Conservation (phyloP, 2,888 invertebrate genomes). For the Meiosimyza platycephala region DNA sequence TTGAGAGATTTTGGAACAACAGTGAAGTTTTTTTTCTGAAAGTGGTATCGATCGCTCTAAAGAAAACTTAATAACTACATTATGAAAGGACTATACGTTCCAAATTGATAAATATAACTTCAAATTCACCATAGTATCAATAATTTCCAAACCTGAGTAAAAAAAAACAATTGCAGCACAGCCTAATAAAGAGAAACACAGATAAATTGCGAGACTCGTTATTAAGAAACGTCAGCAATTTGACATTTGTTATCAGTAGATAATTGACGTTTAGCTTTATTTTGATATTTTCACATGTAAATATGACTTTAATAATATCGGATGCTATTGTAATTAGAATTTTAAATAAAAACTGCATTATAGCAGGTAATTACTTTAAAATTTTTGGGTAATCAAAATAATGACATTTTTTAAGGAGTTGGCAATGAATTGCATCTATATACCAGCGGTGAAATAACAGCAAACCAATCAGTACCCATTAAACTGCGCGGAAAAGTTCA, state of each 20-base stretch:
- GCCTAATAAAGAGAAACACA: too few species aligned
- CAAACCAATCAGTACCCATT: slow-evolving; percentile 30
- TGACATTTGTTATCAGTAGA: slow-evolving; percentile 32
- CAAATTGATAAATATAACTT: too few species aligned
- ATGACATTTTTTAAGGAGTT: slow-evolving; percentile 39
- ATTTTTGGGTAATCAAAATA: not conserved
- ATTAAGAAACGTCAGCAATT: not conserved
- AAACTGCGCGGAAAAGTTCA: slow-evolving; percentile 45
- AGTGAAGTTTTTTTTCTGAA: too few species aligned
- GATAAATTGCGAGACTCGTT: not conserved
- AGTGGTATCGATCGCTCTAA: too few species aligned
- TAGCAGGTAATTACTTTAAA: slow-evolving; percentile 39
- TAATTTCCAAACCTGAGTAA: too few species aligned
- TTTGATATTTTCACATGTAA: slow-evolving; percentile 32
- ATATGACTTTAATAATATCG: slow-evolving; percentile 43
- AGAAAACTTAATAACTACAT: too few species aligned
- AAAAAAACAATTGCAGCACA: too few species aligned
- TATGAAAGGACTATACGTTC: too few species aligned
- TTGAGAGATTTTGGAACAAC: too few species aligned
- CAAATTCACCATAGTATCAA: too few species aligned
- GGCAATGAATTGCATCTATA: slow-evolving; percentile 49
- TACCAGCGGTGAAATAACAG: slow-evolving; percentile 18
- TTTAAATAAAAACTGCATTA: slow-evolving; percentile 39
- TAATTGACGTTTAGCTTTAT: slow-evolving; percentile 26
- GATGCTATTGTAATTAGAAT: slow-evolving; percentile 48